phyloP scores from a whole-genome alignment of 2,888 invertebrate genomes.

The Pandemis heparana region DNA sequence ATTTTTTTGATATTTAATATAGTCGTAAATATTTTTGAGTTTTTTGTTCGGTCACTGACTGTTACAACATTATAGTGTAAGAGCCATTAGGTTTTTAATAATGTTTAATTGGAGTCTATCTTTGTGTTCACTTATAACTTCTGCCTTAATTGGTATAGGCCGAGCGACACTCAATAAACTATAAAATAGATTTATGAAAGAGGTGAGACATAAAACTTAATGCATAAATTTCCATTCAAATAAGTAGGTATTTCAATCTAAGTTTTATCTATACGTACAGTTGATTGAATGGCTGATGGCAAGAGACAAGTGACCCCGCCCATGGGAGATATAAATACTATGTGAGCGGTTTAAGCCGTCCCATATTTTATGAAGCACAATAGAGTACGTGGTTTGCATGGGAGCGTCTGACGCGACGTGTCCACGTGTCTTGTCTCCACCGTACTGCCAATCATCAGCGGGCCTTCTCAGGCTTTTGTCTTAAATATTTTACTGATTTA shows the following conservation, averaged over 20 bases:
- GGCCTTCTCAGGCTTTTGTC: constrained; percentile 33
- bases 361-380: constrained; percentile 68
- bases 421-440: constrained; percentile 56
- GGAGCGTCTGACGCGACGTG: constrained; percentile 53
- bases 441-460: constrained; percentile 57
- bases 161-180: constrained; percentile 2
- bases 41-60: too few relatives aligned
- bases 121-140: not conserved
- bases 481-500: too few relatives aligned
- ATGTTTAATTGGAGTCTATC: not conserved
- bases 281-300: constrained; percentile 3
- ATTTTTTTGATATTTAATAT: too few relatives aligned
- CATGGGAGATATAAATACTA: constrained; percentile 6
- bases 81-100: not conserved
- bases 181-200: constrained; percentile 8
- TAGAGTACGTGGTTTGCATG: constrained; percentile 71
- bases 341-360: constrained; percentile 8
- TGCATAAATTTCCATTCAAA: constrained; percentile 10
- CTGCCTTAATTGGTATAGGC: not conserved
- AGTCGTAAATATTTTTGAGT: too few relatives aligned
- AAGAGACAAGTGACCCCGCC: constrained; percentile 1
- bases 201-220: not conserved
- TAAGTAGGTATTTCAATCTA: not conserved
- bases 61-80: not conserved
- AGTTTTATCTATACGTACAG: not conserved